Conservation (phyloP, 2,888 invertebrate species). For the Argynnis bischoffii region DNA sequence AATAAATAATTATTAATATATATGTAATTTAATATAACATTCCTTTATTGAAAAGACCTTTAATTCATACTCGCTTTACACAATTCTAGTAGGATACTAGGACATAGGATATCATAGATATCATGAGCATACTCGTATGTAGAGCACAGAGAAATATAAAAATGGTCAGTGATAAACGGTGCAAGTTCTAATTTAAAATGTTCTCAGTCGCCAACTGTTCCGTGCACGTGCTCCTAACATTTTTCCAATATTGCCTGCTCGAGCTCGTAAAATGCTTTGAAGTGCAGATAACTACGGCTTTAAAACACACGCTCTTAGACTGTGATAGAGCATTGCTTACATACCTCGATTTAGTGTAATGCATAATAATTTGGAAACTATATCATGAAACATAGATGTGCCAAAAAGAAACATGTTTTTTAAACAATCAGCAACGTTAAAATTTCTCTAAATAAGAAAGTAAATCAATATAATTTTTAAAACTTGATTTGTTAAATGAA, state of each 20-base stretch:
- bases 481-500: no score
- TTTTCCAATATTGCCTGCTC: constrained; percentile 70
- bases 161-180: constrained; percentile 7
- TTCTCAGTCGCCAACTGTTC: constrained; percentile 50
- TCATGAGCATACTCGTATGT: not conserved
- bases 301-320: constrained; percentile 44
- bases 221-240: constrained; percentile 64
- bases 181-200: constrained; percentile 46
- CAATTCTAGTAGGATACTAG: no score
- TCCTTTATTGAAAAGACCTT: not conserved
- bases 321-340: constrained; percentile 23
- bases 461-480: no score
- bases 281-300: constrained; percentile 49
- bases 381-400: no score
- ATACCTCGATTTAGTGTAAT: constrained; percentile 24
- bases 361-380: constrained; percentile 5
- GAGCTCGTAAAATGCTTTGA: constrained; percentile 59
- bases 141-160: not conserved
- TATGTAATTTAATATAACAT: not conserved
- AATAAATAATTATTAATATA: no score
- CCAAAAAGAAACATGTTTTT: no score
- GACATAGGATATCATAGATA: not conserved
- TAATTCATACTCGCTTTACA: no score
- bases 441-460: no score
- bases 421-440: no score